Evolutionary conservation across 1,140 invertebrate genomes (phyloP), one percentile per base, ranked within the genome.

Genomic region (Phocides pigmalion): DNA sequence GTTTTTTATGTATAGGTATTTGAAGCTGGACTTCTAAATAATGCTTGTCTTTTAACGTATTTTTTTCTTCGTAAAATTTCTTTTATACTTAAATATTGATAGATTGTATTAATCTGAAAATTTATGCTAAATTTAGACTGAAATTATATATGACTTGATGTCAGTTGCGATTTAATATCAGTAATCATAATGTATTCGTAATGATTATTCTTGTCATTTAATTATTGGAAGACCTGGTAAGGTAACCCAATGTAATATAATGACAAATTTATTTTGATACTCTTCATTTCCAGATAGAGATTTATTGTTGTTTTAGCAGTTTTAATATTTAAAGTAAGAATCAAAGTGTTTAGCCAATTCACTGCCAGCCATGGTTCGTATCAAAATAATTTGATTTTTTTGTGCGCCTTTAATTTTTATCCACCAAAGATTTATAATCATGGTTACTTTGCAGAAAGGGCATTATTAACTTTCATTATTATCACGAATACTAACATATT

Each of bases 1-100:
- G 25, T 46, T 42, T 42, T 8, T 4, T 19, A 8, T 42, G 2
- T 42, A 42, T 39, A 39, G 2, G 15, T n/a, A 22, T 47, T 61
- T 47, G 58, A 61, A 61, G 58, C 58, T 47, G 58, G 58, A n/a
- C 58, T 61, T 61, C 56, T 17, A 59, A 32, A 41, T 16, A 19
- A 32, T 61, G 28, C 32, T 35, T 25, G 22, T 50, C 6, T 37
- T 41, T 41, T 39, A 12, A 39, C 11, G 16, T 16, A 41, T 41
- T 41, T 16, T 41, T 16, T 41, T 41, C 5, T 19, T 53, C 14
- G 17, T 53, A 28, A 14, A 28, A 15, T 51, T 51, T 32, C 11
- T 32, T 51, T 4, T 15, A 15, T 32, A 14, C 9, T 28, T 28
- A 2, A 35, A 2, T 35, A 8, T 35, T 35, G 11, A 35, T 35